These are phyloP conservation scores for Sphenodon punctatus DNA, from an alignment of 2,797 vertebrate species.

Conservation along the genomic window DNA sequence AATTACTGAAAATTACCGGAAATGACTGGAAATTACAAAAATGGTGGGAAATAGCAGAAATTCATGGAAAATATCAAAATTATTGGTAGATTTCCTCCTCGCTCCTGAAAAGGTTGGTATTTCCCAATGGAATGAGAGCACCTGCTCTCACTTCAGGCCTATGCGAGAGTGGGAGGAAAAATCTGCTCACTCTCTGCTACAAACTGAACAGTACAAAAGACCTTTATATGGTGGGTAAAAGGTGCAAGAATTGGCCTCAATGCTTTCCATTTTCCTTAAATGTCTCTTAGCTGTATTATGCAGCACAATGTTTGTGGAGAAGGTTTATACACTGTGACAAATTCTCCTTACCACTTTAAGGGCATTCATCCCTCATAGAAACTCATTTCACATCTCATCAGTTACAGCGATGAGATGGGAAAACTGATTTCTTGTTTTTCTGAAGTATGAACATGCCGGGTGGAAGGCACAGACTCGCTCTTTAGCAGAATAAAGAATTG, in stretches of 20 bases:
- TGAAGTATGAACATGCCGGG: neutral
- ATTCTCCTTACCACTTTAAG: constrained; percentile 50
- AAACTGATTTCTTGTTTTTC: constrained; percentile 44
- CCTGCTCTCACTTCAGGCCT: no score
- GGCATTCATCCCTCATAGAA: constrained; percentile 39
- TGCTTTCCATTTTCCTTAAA: neutral
- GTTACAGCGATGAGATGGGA: constrained; percentile 27
- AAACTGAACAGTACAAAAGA: neutral
- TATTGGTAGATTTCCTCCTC: no score
- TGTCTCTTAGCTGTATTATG: neutral
- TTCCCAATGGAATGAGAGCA: no score
- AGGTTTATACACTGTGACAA: constrained; percentile 27
- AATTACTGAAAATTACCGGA: no score
- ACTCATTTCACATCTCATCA: constrained; percentile 70
- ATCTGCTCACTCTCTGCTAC: neutral
- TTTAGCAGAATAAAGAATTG: neutral
- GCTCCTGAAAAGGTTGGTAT: no score
- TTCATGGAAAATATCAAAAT: no score
- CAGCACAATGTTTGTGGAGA: neutral
- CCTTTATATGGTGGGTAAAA: neutral
- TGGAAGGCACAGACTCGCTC: neutral
- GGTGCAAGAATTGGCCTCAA: neutral
- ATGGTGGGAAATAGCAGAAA: no score
- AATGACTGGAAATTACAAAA: no score
- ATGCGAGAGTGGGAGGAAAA: no score